Evolutionary conservation across 2,888 invertebrate genomes (phyloP).

Genomic region (Stenodera caucasica): DNA sequence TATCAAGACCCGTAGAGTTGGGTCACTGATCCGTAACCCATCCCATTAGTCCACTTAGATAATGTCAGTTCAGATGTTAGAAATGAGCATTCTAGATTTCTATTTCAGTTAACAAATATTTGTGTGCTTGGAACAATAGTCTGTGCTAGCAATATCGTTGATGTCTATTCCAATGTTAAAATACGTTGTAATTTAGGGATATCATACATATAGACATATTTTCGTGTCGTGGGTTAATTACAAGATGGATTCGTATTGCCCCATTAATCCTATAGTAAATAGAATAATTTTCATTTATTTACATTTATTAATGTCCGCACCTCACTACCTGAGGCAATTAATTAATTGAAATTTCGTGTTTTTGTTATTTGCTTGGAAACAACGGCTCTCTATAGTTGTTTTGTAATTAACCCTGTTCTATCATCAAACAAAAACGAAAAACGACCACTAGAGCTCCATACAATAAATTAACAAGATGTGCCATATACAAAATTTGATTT

Average conservation of each 20-base stretch:
- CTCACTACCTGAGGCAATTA: not conserved
- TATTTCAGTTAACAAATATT: not conserved
- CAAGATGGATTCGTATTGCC: not conserved
- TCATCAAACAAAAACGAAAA: not conserved
- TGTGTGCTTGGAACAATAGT: not conserved
- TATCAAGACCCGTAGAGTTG: not conserved
- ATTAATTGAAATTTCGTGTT: constrained; percentile 7
- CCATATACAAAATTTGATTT: too few species aligned
- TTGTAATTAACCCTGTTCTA: not conserved
- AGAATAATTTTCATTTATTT: not conserved
- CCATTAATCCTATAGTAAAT: not conserved
- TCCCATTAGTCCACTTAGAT: not conserved
- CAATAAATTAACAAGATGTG: too few species aligned
- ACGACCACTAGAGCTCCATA: too few species aligned
- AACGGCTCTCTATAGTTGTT: not conserved
- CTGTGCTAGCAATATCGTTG: not conserved
- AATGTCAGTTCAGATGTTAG: not conserved
- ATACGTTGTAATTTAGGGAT: not conserved
- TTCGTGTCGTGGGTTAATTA: constrained; percentile 1
- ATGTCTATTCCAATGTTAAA: not conserved
- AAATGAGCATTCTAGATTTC: not conserved
- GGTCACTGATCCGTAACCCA: not conserved
- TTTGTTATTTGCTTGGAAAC: not conserved
- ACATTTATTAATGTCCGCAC: not conserved
- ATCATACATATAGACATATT: not conserved